A percentile compares a stretch with the other conserved stretches of the same genome.
Evolutionary conservation across 2,113 vertebrate species (phyloP).

Genomic region (Anoura caudifer): DNA sequence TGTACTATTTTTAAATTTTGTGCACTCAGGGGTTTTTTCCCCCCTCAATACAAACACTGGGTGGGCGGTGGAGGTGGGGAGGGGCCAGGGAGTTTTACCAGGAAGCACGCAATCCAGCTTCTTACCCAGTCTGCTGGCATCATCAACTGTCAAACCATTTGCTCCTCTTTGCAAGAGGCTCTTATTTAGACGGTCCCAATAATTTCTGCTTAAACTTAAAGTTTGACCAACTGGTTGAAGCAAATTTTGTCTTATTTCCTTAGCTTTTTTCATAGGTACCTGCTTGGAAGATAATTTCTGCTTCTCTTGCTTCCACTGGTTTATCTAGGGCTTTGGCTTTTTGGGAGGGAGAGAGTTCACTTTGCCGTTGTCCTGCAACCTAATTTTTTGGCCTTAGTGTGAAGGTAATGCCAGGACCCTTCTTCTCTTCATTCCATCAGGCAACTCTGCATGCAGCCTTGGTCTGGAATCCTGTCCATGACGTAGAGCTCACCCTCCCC

Average conservation of each 20-base stretch:
- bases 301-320: slow-evolving; percentile 56
- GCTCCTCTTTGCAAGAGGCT: slow-evolving; percentile 79
- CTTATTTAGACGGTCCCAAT: slow-evolving; percentile 72
- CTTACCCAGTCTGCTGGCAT: neutral
- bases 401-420: slow-evolving; percentile 88
- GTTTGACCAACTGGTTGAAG: slow-evolving; percentile 89
- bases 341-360: slow-evolving; percentile 73
- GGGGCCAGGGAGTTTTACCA: neutral
- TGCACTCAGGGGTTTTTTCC: neutral
- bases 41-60: neutral
- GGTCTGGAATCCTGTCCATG: slow-evolving; percentile 86
- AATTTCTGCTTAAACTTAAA: slow-evolving; percentile 93
- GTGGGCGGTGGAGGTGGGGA: no score
- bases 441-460: slow-evolving; percentile 82
- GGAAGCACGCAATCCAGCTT: neutral
- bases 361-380: slow-evolving; percentile 87
- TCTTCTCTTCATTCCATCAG: slow-evolving; percentile 86
- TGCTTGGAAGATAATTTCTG: slow-evolving; percentile 48
- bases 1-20: no score
- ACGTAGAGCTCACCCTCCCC: neutral
- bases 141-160: slow-evolving; percentile 90
- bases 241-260: slow-evolving; percentile 75
- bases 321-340: slow-evolving; percentile 73
- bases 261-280: slow-evolving; percentile 63
- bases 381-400: slow-evolving; percentile 90